Percentiles rank a stretch among this genome's conserved stretches.
Conservation (phyloP, 1,140 invertebrate species). For the Aporrectodea caliginosa region DNA sequence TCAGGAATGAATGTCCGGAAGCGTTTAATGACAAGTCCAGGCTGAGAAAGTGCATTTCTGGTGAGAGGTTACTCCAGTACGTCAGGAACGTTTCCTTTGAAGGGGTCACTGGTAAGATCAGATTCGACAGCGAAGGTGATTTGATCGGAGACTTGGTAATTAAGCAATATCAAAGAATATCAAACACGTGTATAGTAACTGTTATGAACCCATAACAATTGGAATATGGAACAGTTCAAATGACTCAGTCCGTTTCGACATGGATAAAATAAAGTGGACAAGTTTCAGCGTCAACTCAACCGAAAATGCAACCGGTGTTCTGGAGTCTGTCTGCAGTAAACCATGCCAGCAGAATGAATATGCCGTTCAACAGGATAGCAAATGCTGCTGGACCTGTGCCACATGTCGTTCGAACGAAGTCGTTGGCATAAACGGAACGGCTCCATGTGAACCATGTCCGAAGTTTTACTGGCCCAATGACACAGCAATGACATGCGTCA, state of each 20-base stretch:
- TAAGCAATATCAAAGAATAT: neutral
- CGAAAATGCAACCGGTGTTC: neutral
- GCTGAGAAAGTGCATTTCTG: no score
- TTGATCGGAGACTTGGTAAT: slow-evolving; percentile 4
- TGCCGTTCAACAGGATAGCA: neutral
- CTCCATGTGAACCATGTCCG: neutral
- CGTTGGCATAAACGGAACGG: neutral
- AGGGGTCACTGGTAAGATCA: neutral
- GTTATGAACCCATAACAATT: neutral
- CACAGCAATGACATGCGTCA: neutral
- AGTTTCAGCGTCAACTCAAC: neutral
- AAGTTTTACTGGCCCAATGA: neutral
- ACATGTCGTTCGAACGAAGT: neutral
- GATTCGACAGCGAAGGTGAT: slow-evolving; percentile 12
- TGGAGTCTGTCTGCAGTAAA: neutral
- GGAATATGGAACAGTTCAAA: neutral
- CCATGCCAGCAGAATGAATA: neutral
- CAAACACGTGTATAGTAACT: neutral
- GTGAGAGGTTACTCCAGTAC: no score
- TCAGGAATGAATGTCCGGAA: neutral
- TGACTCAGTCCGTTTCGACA: neutral
- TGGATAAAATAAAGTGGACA: neutral
- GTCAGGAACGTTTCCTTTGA: slow-evolving; percentile 20
- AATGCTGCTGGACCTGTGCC: neutral
- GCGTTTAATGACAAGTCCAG: no score